phyloP scores from a whole-genome alignment of 2,113 vertebrate species.

The Corapipo altera region DNA sequence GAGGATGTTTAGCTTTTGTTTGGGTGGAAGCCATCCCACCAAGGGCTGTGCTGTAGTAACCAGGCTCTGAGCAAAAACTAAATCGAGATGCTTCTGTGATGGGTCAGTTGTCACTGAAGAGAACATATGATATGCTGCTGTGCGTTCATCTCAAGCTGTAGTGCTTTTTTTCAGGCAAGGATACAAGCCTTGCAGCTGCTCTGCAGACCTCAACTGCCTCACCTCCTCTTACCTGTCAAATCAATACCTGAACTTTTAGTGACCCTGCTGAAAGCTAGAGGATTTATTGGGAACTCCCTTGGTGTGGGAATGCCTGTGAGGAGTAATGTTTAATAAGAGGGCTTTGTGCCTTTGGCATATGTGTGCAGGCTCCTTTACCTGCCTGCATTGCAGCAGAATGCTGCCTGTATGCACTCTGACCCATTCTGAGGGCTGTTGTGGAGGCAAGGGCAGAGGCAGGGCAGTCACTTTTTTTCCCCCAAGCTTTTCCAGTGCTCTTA shows the following conservation, averaged over 20 bases:
- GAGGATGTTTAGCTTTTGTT: background rate
- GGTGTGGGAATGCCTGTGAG: background rate
- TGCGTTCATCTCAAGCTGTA: background rate
- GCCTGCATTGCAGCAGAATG: background rate
- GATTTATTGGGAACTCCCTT: background rate
- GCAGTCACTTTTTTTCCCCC: background rate
- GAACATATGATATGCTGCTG: background rate
- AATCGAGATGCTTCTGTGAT: background rate
- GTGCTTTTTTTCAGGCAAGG: background rate
- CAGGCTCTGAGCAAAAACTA: background rate
- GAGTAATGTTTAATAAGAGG: background rate
- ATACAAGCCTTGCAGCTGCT: background rate
- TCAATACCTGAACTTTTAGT: background rate
- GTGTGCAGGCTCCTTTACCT: background rate
- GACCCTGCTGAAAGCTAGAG: background rate
- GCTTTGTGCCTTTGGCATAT: background rate
- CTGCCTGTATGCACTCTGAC: background rate
- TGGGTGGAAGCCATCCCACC: background rate
- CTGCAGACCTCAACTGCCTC: background rate
- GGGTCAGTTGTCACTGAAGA: background rate
- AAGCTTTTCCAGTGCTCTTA: background rate
- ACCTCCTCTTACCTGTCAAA: background rate
- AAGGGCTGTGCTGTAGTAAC: background rate
- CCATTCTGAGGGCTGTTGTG: background rate
- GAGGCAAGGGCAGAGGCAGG: background rate